These are phyloP conservation scores for Numida meleagris DNA, from an alignment of 2,113 vertebrate species.

Conservation along the genomic window DNA sequence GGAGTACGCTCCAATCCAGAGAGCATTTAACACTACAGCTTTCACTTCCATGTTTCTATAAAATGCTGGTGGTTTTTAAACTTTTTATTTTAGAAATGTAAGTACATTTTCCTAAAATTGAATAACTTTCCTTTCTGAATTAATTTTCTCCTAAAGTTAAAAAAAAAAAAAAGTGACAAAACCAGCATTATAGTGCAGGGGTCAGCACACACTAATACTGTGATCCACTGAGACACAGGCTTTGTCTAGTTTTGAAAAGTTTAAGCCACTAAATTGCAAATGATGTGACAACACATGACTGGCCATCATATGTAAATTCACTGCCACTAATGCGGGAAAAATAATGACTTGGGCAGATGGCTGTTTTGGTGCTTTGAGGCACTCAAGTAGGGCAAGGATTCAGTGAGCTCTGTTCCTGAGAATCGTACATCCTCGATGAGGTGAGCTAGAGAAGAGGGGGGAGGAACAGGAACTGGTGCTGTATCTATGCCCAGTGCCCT, in stretches of 20 bases:
- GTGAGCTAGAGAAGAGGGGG: neutral
- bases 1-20: neutral
- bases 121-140: neutral
- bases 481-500: too few relatives aligned
- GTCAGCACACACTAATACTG: neutral
- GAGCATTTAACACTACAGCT: neutral
- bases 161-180: neutral
- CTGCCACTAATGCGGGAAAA: neutral
- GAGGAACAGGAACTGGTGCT: neutral
- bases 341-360: neutral
- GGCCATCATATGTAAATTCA: neutral
- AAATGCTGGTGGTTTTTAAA: neutral
- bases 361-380: neutral
- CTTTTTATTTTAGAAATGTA: neutral
- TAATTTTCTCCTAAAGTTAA: neutral
- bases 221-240: neutral
- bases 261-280: neutral
- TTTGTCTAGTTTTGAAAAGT: neutral
- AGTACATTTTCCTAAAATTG: neutral
- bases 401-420: neutral
- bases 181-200: neutral
- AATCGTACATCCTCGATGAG: neutral
- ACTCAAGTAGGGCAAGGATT: neutral
- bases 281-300: neutral
- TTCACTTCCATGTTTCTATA: neutral